These are phyloP conservation scores for Zapus hudsonius DNA, from an alignment of 2,113 vertebrate species.

Conservation along the genomic window DNA sequence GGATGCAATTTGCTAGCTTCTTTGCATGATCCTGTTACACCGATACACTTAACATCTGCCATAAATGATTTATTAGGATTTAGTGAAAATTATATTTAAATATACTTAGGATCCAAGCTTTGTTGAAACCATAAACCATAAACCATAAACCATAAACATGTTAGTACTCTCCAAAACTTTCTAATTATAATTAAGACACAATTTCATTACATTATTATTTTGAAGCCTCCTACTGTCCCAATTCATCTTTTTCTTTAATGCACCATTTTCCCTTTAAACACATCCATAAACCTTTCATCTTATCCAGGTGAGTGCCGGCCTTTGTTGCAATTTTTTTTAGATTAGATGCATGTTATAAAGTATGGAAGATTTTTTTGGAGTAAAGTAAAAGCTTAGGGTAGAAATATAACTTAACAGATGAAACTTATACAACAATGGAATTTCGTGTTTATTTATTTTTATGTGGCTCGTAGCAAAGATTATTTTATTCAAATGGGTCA, in stretches of 20 bases:
- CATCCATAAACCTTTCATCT: conserved; percentile 25
- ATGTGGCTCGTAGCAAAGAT: conserved; percentile 28
- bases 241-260: neutral
- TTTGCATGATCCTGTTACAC: conserved; percentile 70
- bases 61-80: conserved; percentile 75
- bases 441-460: conserved; percentile 17
- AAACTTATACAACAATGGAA: neutral
- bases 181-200: conserved; percentile 38
- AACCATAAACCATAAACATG: too few relatives aligned
- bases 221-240: conserved; percentile 23
- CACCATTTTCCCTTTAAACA: neutral
- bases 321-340: conserved; percentile 30
- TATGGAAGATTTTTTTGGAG: conserved; percentile 51
- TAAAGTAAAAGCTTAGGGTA: neutral
- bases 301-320: neutral
- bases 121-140: conserved; percentile 66
- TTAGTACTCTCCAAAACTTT: conserved; percentile 23
- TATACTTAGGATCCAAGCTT: conserved; percentile 57
- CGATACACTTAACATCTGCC: conserved; percentile 68
- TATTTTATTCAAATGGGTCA: conserved; percentile 64
- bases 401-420: conserved; percentile 18
- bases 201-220: conserved; percentile 64
- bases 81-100: conserved; percentile 64
- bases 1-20: conserved; percentile 57
- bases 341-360: conserved; percentile 10